Evolutionary conservation across 2,797 vertebrate species (phyloP), one percentile per base, ranked within the genome.

Genomic region (Onychomys torridus): DNA sequence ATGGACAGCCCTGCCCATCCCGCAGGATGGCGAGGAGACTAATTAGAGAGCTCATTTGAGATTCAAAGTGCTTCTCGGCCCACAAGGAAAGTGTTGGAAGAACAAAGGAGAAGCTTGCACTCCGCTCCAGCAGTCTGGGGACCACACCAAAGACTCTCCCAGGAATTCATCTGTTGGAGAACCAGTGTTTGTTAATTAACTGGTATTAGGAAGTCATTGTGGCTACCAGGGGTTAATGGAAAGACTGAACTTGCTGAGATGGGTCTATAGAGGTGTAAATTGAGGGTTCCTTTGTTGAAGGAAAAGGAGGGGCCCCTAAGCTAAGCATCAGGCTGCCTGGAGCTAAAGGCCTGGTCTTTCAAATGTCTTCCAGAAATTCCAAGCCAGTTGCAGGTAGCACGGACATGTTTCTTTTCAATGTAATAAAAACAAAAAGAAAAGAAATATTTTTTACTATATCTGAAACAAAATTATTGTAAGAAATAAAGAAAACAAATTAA

Each of bases 11-110:
- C 86, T 77, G 78, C 57, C 83, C 89, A 21, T 89, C 81, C 40
- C 76, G 4, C n/a, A 65, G 81, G 94, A 92, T 0, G 34, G 55
- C 21, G 6, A 16, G 37, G 76, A 71, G 95, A 94, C 96, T 97
- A 97, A 97, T 97, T 90, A 96, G 88, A 57, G 84, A 25, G 93
- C 94, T 95, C 93, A 94, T 89, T 63, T 78, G 91, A 94, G 92
- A 96, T 90, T 94, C 95, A 81, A 34, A 96, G 84, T 32, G 37
- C 27, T 67, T 67, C 9, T 75, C 75, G 2, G 43, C 27, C 90
- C 90, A 34, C 46, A 49, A 90, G 89, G 81, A 61, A 75, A 86
- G 89, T 29, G 49, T 52, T 34, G 37, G 65, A 40, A 84, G 92
- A 90, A 96, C 90, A 96, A 96, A 96, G 78, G 43, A 49, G 3